Percentiles rank a stretch among this genome's conserved stretches.
These are phyloP conservation scores for Epinephelus malabaricus DNA, from an alignment of 2,797 vertebrate genomes.

Conservation along the genomic window DNA sequence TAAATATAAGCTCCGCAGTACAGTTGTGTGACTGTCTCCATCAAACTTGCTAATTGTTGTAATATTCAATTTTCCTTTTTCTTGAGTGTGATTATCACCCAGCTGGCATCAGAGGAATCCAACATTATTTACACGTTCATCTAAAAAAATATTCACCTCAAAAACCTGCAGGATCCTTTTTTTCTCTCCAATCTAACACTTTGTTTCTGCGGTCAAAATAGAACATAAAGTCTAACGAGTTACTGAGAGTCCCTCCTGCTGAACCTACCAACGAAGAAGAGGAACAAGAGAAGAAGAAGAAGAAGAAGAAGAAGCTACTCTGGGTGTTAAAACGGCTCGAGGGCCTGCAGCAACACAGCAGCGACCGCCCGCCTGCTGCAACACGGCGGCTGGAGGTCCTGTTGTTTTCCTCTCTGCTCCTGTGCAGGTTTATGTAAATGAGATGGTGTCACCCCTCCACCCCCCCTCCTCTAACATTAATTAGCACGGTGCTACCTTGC, in stretches of 20 bases:
- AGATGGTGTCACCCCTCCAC: slow-evolving; percentile 54
- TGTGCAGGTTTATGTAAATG: slow-evolving; percentile 81
- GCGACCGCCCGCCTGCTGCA: background rate
- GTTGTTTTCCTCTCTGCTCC: slow-evolving; percentile 43
- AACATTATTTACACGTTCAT: slow-evolving; percentile 67
- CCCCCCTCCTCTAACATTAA: slow-evolving; percentile 33
- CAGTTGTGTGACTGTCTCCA: slow-evolving; percentile 63
- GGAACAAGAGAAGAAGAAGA: slow-evolving; percentile 16
- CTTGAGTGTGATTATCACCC: slow-evolving; percentile 79
- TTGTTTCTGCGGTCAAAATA: slow-evolving; percentile 42
- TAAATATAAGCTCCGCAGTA: slow-evolving; percentile 71
- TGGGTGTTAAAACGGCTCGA: slow-evolving; percentile 64
- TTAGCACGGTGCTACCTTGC: slow-evolving; percentile 71
- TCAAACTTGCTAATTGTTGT: slow-evolving; percentile 79
- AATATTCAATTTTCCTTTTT: slow-evolving; percentile 74
- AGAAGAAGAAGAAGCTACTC: slow-evolving; percentile 10
- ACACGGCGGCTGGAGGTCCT: slow-evolving; percentile 20
- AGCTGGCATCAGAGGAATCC: slow-evolving; percentile 50
- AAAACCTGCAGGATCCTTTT: slow-evolving; percentile 45
- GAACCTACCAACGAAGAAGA: slow-evolving; percentile 33
- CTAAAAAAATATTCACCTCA: slow-evolving; percentile 54
- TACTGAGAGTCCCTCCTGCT: slow-evolving; percentile 52
- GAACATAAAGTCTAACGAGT: slow-evolving; percentile 56
- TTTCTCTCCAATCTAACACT: slow-evolving; percentile 49
- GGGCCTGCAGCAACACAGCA: slow-evolving; percentile 63